Base-by-base conservation (phyloP, 2,888 invertebrate species). In the Cheilosia soror region DNA sequence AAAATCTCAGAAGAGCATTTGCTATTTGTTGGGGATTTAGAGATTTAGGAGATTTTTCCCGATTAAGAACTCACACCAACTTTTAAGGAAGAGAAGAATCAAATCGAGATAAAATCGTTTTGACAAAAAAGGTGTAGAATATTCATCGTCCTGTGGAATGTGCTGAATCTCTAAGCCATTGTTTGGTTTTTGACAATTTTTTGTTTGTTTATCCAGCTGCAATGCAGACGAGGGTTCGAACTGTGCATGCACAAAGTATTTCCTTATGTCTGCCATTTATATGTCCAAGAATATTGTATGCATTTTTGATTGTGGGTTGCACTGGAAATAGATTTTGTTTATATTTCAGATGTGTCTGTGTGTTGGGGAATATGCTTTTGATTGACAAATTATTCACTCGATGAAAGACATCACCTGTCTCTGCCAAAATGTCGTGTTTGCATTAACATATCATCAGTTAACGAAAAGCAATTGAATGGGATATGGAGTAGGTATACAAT, bases 151-250 rank as follows among this genome's bases (percentile, higher is more conserved):
- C 68, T 71, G 33, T 78, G 72, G 78, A 83, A 78, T 78, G 82
- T n/a, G 73, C 78, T 78, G 73, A 27, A 62, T 62, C 47, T 60
- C 42, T 68, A 20, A 42, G 55, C 40, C 33, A 76, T 84, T 84
- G 79, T 84, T 47, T 25, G 71, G 33, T 40, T 84, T 69, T 84
- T 75, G 75, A 75, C 73, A 68, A 71, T 66, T 76, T 71, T 66
- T 42, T 76, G 65, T 84, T 87, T 88, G 87, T 88, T 88, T 88
- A 88, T 87, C 81, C 88, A 88, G 88, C 88, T 88, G 88, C 87
- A 87, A 53, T 49, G 58, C 66, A 80, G 68, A 79, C 63, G 20
- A 55, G 65, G 40, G 76, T 60, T 72, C 66, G 11, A 42, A 9
- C 11, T 37, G 37, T 20, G 13, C 25, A 33, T 55, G 9, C 29